Evolutionary conservation across 2,888 invertebrate genomes (phyloP), one percentile per base, ranked within the genome.

Genomic region (Drosophila subsilvestris): DNA sequence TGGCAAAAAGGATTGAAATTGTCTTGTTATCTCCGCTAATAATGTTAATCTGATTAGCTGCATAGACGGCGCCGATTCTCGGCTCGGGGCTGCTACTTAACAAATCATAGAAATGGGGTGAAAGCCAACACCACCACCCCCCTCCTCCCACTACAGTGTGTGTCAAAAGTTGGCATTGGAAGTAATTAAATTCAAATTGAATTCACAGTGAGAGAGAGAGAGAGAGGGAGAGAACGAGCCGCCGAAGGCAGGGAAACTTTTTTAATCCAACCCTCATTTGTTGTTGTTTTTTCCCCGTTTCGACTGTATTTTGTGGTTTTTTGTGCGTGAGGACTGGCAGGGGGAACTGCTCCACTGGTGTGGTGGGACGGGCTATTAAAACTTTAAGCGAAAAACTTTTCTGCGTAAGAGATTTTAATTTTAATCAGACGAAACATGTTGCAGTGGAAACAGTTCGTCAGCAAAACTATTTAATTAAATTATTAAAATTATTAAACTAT

Each of bases 101-200:
- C 63, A 69, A 72, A 69, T 69, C 71, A 47, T 50, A 50, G n/a
- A 53, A 72, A 72, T 25, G 54, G 53, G 45, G 53, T 9, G 14
- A 51, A 20, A 14, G 53, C 22, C 0, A 10, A 3, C 29, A 17
- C 22, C 45, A 18, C 12, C 60, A 27, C 47, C 14, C 42, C 44
- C 10, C 10, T 3, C 3, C 32, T 3, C 32, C 5, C 12, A 1
- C 12, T 4, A 25, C 32, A 74, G 68, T 79, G 70, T 79, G 75
- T 74, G 87, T 74, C 78, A 71, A 69, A 80, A 86, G 80, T 84
- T 87, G 63, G 50, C 71, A 80, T 84, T 84, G 56, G 56, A 80
- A 80, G 85, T 86, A 84, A 86, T 80, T 86, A 80, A 80, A 86
- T 78, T 80, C 61, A 87, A 84, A 84, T 86, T 80, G 81, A 71